Evolutionary conservation across 2,888 invertebrate species (phyloP), one percentile per base, ranked within the genome.

Genomic region (Electrophaes corylata): DNA sequence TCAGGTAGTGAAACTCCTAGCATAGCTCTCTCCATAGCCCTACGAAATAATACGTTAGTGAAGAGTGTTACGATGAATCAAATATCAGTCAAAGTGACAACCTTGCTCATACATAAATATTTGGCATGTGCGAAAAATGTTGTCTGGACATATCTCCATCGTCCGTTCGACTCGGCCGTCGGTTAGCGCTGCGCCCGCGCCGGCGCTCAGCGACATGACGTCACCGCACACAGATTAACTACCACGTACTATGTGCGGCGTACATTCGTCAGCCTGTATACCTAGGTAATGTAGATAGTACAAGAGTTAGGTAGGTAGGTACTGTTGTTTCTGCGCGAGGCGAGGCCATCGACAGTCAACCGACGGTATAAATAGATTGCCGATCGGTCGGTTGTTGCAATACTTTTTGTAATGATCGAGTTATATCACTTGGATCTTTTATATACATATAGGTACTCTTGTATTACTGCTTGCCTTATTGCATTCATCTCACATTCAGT

Each of bases 341-440:
- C 55, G 55, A 49, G 48, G 55, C 29, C 55, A 26, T 16, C 55
- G 26, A 19, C 53, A 23, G 53, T 53, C 53, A 39, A 41, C 46
- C 14, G 14, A 4, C n/a, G 47, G 33, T 48, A 54, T 48, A 41
- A 48, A 54, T 54, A 54, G 47, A 35, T 23, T 37, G 49, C 6
- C 43, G 44, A 26, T 40, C 19, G 39, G 20, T 41, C 33, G 33
- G 19, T n/a, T 20, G 26, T n/a, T 16, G 16, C 37, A 37, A 37
- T 37, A 16, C 37, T 16, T 37, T 8, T 23, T 35, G n/a, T 20
- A 44, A 35, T 54, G 41, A 43, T 47, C 23, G 12, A 12, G 44
- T 19, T 45, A 35, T 37, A 45, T 37, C 52, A 46, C 26, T 44
- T 12, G 37, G 12, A 23, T 41, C 11, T 23, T 8, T 41, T 35